Evolutionary conservation across 1,140 invertebrate species (phyloP), one percentile per base, ranked within the genome.

Genomic region (Drosophila tristis): DNA sequence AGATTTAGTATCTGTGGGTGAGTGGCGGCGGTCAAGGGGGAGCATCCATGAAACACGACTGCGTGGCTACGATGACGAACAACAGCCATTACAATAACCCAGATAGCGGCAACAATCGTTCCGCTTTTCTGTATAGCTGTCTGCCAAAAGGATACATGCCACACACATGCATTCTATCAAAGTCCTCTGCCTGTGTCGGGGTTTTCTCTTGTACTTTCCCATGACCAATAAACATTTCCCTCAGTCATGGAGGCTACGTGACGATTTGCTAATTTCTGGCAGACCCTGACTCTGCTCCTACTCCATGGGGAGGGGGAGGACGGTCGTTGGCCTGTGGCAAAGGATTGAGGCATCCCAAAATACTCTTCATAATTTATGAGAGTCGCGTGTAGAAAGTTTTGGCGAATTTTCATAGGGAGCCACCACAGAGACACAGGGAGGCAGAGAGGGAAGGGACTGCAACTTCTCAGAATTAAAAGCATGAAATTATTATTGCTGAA

Each of bases 241-340:
- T 26, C 39, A 11, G 58, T 56, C 48, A 51, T 58, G 44, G 45
- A 58, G 26, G 58, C 74, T 87, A 87, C 82, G 82, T 87, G 82
- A 87, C 82, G 86, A 87, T 84, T 89, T 87, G 64, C 61, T 87
- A 87, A 87, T 87, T 87, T 31, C 31, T 31, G 31, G 31, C 31
- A 31, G 31, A 31, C 31, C 13, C 4, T 1, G 11, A 13, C 16
- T 49, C 13, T 11, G 29, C 8, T 45, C 42, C 26, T 20, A 16
- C 35, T 29, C 26, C 26, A 6, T 31, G 20, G 20, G 1, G 44
- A 23, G 16, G 57, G 56, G 25, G 39, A 55, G 51, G 64, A 53
- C 67, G 66, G 59, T 68, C 72, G 64, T 66, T 73, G 74, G 42
- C 47, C 53, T 49, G 50, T 39, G 61, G 54, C 55, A 68, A 56